These are phyloP conservation scores for pig (Sus scrofa) DNA, from an alignment of 2,113 vertebrate genomes.

Conservation along the genomic window DNA sequence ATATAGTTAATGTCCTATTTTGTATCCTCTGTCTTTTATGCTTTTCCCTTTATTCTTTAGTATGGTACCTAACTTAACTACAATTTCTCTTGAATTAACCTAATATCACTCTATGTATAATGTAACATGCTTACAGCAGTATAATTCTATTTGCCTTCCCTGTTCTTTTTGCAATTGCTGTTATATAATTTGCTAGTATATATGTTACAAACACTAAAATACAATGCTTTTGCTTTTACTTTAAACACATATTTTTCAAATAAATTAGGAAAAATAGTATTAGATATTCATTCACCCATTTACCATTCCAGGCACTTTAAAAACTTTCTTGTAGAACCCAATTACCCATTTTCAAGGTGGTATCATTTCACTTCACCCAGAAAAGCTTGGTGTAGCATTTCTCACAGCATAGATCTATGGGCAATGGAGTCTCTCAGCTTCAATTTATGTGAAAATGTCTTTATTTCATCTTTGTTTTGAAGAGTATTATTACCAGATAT, in stretches of 20 bases:
- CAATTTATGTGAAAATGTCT: background rate
- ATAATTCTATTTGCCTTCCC: background rate
- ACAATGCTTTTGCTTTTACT: conserved; percentile 20
- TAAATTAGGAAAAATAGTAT: background rate
- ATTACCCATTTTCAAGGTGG: background rate
- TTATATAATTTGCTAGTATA: background rate
- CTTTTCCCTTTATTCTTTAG: background rate
- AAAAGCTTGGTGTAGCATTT: conserved; percentile 12
- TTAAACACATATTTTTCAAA: conserved; percentile 23
- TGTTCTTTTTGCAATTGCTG: background rate
- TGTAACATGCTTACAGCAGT: background rate
- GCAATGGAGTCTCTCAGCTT: background rate
- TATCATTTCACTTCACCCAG: background rate
- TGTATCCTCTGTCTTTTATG: background rate
- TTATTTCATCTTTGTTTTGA: conserved; percentile 11
- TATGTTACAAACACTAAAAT: background rate
- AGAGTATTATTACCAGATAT: background rate
- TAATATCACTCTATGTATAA: background rate
- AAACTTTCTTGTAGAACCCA: background rate
- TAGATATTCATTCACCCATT: background rate
- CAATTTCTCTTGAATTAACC: background rate
- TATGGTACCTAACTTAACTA: background rate
- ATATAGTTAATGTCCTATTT: background rate
- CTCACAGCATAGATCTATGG: background rate
- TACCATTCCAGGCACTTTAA: background rate